A percentile compares a stretch with the other conserved stretches of the same genome.
Conservation (phyloP, 2,797 vertebrate genomes). For the Remorina albescens region DNA sequence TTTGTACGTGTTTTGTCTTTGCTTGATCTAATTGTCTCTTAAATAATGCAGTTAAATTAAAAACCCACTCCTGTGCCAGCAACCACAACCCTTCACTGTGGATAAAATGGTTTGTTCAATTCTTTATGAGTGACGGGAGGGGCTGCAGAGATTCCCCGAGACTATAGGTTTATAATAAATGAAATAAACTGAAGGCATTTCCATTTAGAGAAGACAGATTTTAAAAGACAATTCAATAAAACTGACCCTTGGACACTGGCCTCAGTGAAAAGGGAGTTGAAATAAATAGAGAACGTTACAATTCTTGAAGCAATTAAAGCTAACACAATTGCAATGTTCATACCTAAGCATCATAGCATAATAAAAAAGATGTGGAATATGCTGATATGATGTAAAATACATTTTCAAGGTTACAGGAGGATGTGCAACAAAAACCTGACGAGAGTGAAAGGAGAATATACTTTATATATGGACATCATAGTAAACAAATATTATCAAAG, state of each 20-base stretch:
- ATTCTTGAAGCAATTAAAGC: slow-evolving; percentile 62
- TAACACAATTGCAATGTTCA: slow-evolving; percentile 56
- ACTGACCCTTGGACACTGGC: slow-evolving; percentile 54
- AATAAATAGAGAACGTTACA: slow-evolving; percentile 60
- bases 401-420: slow-evolving; percentile 62
- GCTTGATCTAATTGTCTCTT: slow-evolving; percentile 47
- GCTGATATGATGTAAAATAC: slow-evolving; percentile 57
- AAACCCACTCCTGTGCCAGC: slow-evolving; percentile 19
- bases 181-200: slow-evolving; percentile 66
- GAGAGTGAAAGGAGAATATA: slow-evolving; percentile 32
- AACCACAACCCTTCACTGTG: slow-evolving; percentile 46
- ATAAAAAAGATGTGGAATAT: slow-evolving; percentile 65
- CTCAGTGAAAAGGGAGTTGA: slow-evolving; percentile 45
- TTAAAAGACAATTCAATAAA: slow-evolving; percentile 67
- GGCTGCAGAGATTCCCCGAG: slow-evolving; percentile 25
- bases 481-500: slow-evolving; percentile 56
- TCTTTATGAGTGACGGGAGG: slow-evolving; percentile 60
- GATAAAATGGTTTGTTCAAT: slow-evolving; percentile 70
- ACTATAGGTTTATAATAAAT: slow-evolving; percentile 65
- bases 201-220: slow-evolving; percentile 65
- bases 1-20: background rate
- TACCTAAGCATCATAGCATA: slow-evolving; percentile 37
- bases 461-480: slow-evolving; percentile 53
- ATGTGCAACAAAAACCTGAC: slow-evolving; percentile 23
- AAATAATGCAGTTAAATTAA: slow-evolving; percentile 65